A percentile compares a stretch with the other conserved stretches of the same genome.
phyloP scores from a whole-genome alignment of 2,797 vertebrate species.

The Eurystomus glaucurus region DNA sequence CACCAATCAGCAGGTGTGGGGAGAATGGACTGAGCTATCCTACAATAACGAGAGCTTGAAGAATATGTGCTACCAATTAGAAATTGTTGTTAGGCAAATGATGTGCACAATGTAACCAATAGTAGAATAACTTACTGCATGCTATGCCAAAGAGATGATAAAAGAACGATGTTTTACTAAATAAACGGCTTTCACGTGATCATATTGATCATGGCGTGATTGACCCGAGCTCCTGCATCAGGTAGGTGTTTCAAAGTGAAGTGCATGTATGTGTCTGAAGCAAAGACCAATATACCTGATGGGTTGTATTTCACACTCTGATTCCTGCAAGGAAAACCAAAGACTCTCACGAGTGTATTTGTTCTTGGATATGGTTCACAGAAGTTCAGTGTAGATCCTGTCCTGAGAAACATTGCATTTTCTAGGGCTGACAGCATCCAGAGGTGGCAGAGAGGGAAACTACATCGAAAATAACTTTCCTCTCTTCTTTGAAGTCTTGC shows the following conservation, averaged over 20 bases:
- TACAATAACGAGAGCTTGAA: too few species aligned
- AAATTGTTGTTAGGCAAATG: too few species aligned
- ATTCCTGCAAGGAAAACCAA: background rate
- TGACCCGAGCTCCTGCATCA: too few species aligned
- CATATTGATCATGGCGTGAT: too few species aligned
- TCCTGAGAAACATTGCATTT: background rate
- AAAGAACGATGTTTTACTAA: too few species aligned
- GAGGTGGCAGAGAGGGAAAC: background rate
- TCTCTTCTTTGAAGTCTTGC: slow-evolving; percentile 35
- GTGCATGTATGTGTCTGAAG: background rate
- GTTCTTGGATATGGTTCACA: background rate
- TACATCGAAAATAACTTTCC: slow-evolving; percentile 20
- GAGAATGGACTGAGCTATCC: too few species aligned
- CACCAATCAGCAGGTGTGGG: too few species aligned
- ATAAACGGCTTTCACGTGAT: too few species aligned
- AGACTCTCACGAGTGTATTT: accelerated
- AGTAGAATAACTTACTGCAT: too few species aligned
- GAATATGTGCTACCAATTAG: too few species aligned
- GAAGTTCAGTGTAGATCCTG: background rate
- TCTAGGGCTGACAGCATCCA: background rate
- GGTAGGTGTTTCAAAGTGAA: background rate
- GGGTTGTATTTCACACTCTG: background rate
- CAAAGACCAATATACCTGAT: background rate
- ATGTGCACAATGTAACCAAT: too few species aligned
- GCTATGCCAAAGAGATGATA: too few species aligned